Conservation (phyloP, 2,113 vertebrate genomes). For the Uria aalge region DNA sequence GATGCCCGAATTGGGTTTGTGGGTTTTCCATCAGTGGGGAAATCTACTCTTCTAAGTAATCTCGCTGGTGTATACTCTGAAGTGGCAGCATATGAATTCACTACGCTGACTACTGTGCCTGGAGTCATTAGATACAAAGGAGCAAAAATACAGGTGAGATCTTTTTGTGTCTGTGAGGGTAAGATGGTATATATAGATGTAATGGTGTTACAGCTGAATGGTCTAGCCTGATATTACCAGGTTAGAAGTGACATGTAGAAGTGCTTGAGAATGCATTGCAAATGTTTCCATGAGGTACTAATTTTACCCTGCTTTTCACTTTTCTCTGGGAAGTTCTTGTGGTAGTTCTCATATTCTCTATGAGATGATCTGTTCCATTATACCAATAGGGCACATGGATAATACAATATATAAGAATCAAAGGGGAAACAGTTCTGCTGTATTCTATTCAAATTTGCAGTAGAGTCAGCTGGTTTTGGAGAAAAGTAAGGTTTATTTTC, state of each 20-base stretch:
- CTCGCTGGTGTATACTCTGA: conserved; percentile 97
- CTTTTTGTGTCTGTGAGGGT: neutral
- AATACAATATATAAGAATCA: neutral
- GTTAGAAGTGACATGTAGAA: neutral
- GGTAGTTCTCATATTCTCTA: neutral
- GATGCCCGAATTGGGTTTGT: conserved; percentile 98
- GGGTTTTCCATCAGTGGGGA: conserved; percentile 96
- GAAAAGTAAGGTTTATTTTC: neutral
- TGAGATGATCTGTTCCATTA: neutral
- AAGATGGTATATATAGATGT: fast-evolving
- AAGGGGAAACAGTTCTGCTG: neutral
- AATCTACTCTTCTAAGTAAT: conserved; percentile 96
- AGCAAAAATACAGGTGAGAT: conserved; percentile 94
- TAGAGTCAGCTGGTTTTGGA: neutral
- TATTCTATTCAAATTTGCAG: neutral
- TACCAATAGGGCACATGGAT: neutral
- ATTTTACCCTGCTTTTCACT: neutral
- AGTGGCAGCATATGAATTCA: conserved; percentile 97
- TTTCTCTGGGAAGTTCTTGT: neutral
- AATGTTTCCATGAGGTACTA: neutral
- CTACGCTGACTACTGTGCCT: conserved; percentile 94
- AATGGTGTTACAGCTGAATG: neutral
- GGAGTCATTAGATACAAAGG: conserved; percentile 98
- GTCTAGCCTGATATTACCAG: neutral
- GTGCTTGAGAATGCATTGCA: neutral